Evolutionary conservation across 2,888 invertebrate genomes (phyloP).

Genomic region (Microplitis manilae): DNA sequence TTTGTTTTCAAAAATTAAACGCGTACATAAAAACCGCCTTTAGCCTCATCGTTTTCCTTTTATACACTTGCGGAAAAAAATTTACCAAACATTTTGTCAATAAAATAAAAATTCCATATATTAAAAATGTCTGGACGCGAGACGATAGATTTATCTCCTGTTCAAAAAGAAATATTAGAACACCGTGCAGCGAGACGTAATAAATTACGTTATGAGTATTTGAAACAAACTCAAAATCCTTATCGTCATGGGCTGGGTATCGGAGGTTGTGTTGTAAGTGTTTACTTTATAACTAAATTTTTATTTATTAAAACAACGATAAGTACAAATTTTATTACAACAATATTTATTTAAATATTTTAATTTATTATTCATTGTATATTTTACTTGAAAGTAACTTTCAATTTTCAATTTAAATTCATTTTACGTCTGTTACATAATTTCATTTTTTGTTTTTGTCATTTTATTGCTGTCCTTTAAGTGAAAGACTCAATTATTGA

Average conservation of each 20-base stretch:
- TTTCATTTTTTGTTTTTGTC: neutral
- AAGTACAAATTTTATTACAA: neutral
- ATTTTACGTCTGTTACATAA: neutral
- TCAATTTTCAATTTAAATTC: neutral
- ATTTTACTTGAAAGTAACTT: neutral
- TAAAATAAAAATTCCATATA: neutral
- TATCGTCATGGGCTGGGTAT: constrained; percentile 81
- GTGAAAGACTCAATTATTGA: too few relatives aligned
- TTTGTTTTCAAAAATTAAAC: too few relatives aligned
- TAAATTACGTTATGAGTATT: constrained; percentile 79
- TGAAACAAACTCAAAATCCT: constrained; percentile 82
- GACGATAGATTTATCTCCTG: constrained; percentile 74
- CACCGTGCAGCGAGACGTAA: constrained; percentile 77
- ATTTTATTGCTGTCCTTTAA: too few relatives aligned
- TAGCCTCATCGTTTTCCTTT: too few relatives aligned
- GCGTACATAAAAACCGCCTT: too few relatives aligned
- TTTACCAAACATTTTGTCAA: neutral
- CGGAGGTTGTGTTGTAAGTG: constrained; percentile 65
- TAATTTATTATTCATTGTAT: neutral
- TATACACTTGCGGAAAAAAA: too few relatives aligned
- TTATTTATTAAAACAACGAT: neutral
- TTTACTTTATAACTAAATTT: constrained; percentile 13
- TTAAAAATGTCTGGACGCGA: constrained; percentile 67
- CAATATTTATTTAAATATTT: neutral
- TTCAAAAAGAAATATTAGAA: constrained; percentile 74